Evolutionary conservation across 2,888 invertebrate species (phyloP), one percentile per base, ranked within the genome.

Genomic region (Tortrix viridana): DNA sequence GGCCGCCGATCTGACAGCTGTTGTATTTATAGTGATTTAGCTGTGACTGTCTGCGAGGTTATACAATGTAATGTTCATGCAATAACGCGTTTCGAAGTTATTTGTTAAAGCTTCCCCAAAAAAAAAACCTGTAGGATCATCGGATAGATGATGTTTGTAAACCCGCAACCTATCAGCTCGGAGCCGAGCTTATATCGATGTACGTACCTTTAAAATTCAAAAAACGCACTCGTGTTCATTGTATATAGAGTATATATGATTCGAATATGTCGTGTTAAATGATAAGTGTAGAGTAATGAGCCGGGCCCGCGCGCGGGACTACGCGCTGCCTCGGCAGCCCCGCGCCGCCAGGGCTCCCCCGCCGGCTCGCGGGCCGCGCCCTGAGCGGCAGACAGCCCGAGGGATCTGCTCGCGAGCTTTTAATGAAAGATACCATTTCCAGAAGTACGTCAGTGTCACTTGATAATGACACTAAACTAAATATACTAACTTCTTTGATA

Each of bases 201-300:
- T 62, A 43, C 14, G 32, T 32, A 57, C 52, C 47, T 53, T 46
- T 57, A 14, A 52, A 57, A 58, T 53, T 63, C 41, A 43, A 37
- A 58, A n/a, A 58, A 38, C 14, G 63, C 63, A 63, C 63, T 53
- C 63, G 57, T 63, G 57, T 63, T 63, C 63, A 58, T 48, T 63
- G 63, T 58, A 63, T 58, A 63, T 63, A 63, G 38, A 38, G 55
- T 61, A 61, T 53, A 60, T 62, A 63, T 58, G 57, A 53, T 57
- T 63, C 57, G 63, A 53, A 53, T 58, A 57, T 49, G 44, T 53
- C 56, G 63, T 53, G 50, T 52, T 60, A 60, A 54, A 48, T 12
- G n/a, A 48, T 60, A 54, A 55, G 48, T 41, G n/a, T 60, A 60
- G 54, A 6, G 12, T 54, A 48, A 19, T 47, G 47, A 54, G 60